Conservation (phyloP, 1,140 invertebrate species). For the Aricia agestis region DNA sequence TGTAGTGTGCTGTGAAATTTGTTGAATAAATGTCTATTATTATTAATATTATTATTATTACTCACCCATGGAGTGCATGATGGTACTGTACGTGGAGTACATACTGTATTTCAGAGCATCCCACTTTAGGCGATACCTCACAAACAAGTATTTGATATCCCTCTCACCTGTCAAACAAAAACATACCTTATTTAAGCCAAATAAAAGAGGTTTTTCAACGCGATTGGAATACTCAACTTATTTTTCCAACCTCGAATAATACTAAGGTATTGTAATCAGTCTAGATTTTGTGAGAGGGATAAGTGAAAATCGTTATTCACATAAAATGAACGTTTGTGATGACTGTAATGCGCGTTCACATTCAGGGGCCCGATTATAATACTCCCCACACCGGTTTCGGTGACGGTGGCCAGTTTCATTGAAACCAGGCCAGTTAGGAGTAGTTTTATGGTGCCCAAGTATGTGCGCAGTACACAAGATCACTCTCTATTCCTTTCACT, state of each 20-base stretch:
- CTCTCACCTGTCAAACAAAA: constrained; percentile 50
- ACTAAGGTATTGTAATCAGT: constrained; percentile 10
- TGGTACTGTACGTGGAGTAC: constrained; percentile 60
- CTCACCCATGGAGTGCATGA: constrained; percentile 63
- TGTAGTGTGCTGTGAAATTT: no score
- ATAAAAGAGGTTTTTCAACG: constrained; percentile 2
- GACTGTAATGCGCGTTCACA: not conserved
- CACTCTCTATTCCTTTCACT: no score
- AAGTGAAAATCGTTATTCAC: constrained; percentile 15
- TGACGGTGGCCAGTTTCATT: no score
- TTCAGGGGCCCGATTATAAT: not conserved
- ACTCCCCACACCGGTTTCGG: no score
- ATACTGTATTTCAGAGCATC: constrained; percentile 63
- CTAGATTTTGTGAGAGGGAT: not conserved
- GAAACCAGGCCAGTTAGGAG: no score
- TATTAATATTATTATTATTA: no score
- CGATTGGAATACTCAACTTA: not conserved
- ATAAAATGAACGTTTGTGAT: constrained; percentile 1
- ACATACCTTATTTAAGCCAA: constrained; percentile 2
- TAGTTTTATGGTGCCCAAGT: no score
- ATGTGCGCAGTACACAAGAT: no score
- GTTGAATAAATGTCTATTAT: no score
- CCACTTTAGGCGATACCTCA: constrained; percentile 63
- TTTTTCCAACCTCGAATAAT: constrained; percentile 6
- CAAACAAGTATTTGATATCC: constrained; percentile 56